Evolutionary conservation across 2,888 invertebrate genomes (phyloP).

Genomic region (Pemphredon lugubris): DNA sequence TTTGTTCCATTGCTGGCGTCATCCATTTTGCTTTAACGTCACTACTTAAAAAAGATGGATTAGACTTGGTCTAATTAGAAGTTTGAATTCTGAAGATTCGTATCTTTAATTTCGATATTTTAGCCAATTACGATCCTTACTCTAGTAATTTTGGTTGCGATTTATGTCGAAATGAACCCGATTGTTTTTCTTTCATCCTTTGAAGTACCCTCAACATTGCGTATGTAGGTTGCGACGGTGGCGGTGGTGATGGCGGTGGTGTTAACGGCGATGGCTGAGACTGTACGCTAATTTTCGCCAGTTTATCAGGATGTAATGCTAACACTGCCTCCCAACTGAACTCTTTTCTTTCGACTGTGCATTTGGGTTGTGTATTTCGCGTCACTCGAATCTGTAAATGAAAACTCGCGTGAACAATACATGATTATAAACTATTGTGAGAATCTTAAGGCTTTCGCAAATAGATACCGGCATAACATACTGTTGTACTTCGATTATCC

Average conservation of each 20-base stretch:
- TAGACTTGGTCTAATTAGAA: no score
- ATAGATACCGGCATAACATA: no score
- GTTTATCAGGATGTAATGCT: slow-evolving; percentile 81
- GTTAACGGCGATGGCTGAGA: slow-evolving; percentile 68
- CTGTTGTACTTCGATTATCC: no score
- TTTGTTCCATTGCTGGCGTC: slow-evolving; percentile 78
- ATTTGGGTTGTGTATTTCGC: slow-evolving; percentile 72
- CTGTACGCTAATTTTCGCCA: slow-evolving; percentile 77
- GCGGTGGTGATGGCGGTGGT: slow-evolving; percentile 73
- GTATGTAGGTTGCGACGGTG: slow-evolving; percentile 83
- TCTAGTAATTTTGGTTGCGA: slow-evolving; percentile 67
- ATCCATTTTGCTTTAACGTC: slow-evolving; percentile 76
- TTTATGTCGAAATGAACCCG: slow-evolving; percentile 70
- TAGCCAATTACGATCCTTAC: no score
- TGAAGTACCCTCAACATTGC: slow-evolving; percentile 88
- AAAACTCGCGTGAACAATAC: not conserved
- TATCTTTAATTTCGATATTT: no score
- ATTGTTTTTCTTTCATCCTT: slow-evolving; percentile 83
- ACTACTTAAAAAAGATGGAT: slow-evolving; percentile 41
- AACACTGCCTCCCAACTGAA: slow-evolving; percentile 82
- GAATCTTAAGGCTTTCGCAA: no score
- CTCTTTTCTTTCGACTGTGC: slow-evolving; percentile 68
- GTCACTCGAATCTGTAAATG: slow-evolving; percentile 75
- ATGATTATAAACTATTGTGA: no score
- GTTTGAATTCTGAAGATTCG: no score